Evolutionary conservation across 2,113 vertebrate species (phyloP), one percentile per base, ranked within the genome.

Genomic region (Malurus alboscapulatus): DNA sequence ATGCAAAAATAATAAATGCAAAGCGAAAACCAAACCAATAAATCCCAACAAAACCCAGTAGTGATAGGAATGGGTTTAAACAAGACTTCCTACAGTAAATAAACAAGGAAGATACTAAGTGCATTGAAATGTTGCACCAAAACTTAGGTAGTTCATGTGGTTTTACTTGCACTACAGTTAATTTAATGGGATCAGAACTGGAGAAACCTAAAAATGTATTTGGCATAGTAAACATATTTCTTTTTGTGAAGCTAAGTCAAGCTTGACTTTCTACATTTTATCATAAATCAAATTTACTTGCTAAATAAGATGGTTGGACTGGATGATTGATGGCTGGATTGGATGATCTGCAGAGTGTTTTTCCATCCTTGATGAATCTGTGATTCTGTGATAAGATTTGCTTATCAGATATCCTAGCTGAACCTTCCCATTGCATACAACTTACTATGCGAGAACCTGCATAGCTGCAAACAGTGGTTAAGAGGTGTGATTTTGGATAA

Each of bases 21-120:
- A 69, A 38, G 8, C 12, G 19, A 38, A 63, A 59, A 76, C 2
- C 12, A 34, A 25, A 16, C 14, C 12, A 29, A 36, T 71, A 34
- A 40, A 6, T 0, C 2, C 3, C 27, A 25, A 14, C 21, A 61
- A 57, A 74, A 12, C 7, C 6, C 13, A 25, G 10, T 54, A 10
- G 6, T 73, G 25, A 14, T 36, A 59, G 14, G 11, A 85, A 57
- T 45, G 6, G 2, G 2, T 59, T 61, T 59, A 55, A 88, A 58
- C 5, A 53, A 21, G 34, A 69, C 19, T 61, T 48, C 10, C 7
- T 48, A 27, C 9, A 53, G 15, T 29, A 84, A 74, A 47, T 51
- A 54, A 73, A 75, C 19, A 8, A 4, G 51, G 36, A 80, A 48
- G n/a, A 27, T 59, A 29, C 2, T 45, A 11, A 61, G 14, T 44